These are phyloP conservation scores for Rhopalosiphum padi DNA, from an alignment of 1,140 invertebrate genomes.

Conservation along the genomic window DNA sequence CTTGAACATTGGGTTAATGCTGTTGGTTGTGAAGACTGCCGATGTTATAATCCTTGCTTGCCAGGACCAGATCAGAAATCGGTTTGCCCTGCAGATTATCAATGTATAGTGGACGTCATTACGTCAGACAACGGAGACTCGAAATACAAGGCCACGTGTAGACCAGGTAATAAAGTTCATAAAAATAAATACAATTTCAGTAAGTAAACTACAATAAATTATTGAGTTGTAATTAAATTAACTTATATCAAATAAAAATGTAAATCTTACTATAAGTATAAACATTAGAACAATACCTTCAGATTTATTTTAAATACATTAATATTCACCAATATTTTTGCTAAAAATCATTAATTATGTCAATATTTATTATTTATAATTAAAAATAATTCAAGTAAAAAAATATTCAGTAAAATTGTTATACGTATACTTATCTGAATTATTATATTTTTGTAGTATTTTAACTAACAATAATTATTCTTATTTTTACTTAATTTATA, in stretches of 20 bases:
- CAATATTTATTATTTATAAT: not conserved
- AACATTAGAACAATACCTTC: too few species aligned
- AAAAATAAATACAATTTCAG: not conserved
- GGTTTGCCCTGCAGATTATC: constrained; percentile 70
- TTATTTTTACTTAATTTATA: not conserved
- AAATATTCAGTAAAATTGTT: not conserved
- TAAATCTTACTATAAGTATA: too few species aligned
- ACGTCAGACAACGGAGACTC: constrained; percentile 63
- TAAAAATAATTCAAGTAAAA: not conserved
- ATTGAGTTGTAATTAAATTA: too few species aligned
- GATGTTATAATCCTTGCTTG: constrained; percentile 79
- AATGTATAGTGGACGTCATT: constrained; percentile 72
- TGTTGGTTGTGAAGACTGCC: constrained; percentile 75
- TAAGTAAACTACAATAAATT: too few species aligned
- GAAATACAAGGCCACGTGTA: constrained; percentile 70
- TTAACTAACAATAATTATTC: not conserved
- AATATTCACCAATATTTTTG: too few species aligned
- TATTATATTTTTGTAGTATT: not conserved
- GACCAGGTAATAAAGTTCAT: constrained; percentile 66
- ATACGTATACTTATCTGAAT: not conserved
- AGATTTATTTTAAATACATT: too few species aligned
- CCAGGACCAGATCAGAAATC: constrained; percentile 62
- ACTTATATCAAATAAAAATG: too few species aligned
- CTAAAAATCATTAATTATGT: not conserved
- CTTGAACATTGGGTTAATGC: constrained; percentile 74